Evolutionary conservation across 2,888 invertebrate species (phyloP), one percentile per base, ranked within the genome.

Genomic region (Megalurothrips usitatus): DNA sequence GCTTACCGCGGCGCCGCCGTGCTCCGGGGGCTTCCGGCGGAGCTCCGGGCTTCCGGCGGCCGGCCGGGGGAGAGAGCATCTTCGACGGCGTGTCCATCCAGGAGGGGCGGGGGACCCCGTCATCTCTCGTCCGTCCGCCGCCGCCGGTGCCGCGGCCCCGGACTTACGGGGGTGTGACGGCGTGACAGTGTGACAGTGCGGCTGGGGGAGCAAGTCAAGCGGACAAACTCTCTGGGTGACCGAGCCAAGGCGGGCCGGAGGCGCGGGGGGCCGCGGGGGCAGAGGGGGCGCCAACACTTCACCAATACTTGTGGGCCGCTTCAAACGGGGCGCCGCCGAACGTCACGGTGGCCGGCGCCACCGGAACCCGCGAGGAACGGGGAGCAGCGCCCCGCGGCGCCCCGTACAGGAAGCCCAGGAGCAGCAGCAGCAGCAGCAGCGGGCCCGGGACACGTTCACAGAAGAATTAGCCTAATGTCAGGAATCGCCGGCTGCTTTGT

Each of bases 191-290:
- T 58, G 58, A 19, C 58, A 58, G 19, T n/a, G 58, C n/a, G n/a
- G 58, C n/a, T 75, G 23, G 68, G 68, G 68, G 58, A 58, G 12
- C 68, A 11, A 75, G 23, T 75, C 68, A 75, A 75, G 68, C 68
- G 68, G 68, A 75, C 68, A 75, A 75, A 75, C 23, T 26, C 23
- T 26, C 58, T 58, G 19, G 14, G 34, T 43, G 58, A 6, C 58
- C 17, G 58, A 17, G 58, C 58, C 6, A n/a, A n/a, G 14, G 14
- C 52, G 10, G 52, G 52, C 52, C 11, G 58, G 58, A n/a, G 17
- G 14, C 14, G 58, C 17, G 19, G 19, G 17, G 58, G n/a, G n/a
- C n/a, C n/a, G 58, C 12, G 19, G 14, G 58, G 58, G 58, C 58
- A 10, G 19, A 10, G 6, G 14, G 58, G 58, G 58, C 14, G 58